Evolutionary conservation across 2,113 vertebrate species (phyloP).

Genomic region (human (Homo sapiens)): GRCh38 chr7:151555001-151555500

Average conservation of each 20-base stretch:
- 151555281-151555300: neutral
- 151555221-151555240: neutral
- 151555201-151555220: no score
- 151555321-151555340: fast-evolving
- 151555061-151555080: neutral
- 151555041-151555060: neutral
- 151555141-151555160: neutral
- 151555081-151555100: neutral
- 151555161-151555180: neutral
- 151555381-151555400: neutral
- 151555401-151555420: neutral
- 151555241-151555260: neutral
- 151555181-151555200: neutral
- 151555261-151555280: neutral
- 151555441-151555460: neutral
- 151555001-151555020: neutral
- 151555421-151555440: neutral
- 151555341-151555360: no score
- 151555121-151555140: neutral
- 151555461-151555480: neutral
- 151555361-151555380: neutral
- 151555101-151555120: neutral
- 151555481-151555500: fast-evolving
- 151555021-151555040: neutral
- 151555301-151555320: neutral